These are phyloP conservation scores for Urocyon cinereoargenteus DNA, from an alignment of 2,797 vertebrate species.

Conservation along the genomic window DNA sequence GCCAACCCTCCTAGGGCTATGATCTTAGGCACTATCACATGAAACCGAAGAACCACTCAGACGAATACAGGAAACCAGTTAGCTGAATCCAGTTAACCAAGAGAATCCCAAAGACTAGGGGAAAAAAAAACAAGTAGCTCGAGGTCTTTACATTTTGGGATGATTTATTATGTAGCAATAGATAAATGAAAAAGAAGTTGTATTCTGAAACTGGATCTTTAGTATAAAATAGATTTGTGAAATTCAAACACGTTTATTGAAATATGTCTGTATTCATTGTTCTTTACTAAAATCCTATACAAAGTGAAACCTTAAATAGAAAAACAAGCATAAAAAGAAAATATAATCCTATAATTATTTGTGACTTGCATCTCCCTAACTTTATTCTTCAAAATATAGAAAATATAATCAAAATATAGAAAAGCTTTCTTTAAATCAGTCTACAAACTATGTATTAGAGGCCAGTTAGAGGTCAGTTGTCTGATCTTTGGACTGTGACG, in stretches of 20 bases:
- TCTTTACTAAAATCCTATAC: not conserved
- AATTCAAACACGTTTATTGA: slow-evolving; percentile 23
- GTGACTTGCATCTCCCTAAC: not conserved
- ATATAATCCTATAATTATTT: not conserved
- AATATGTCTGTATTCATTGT: not conserved
- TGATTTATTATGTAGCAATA: not conserved
- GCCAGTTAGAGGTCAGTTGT: not conserved
- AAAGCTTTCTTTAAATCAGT: not conserved
- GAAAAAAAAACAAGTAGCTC: not conserved
- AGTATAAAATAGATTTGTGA: not conserved
- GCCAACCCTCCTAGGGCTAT: not conserved
- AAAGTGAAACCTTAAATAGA: not conserved
- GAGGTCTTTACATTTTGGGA: not conserved
- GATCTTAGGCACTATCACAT: not conserved
- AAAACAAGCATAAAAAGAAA: not conserved
- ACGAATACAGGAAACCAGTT: not conserved
- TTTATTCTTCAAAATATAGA: not conserved
- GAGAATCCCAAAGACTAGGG: not conserved
- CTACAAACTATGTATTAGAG: not conserved
- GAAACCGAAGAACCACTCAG: not conserved
- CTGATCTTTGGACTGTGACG: not conserved
- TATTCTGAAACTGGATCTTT: not conserved
- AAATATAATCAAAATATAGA: slow-evolving; percentile 5
- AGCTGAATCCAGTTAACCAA: not conserved
- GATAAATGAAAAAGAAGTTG: not conserved